Evolutionary conservation across 2,113 vertebrate species (phyloP), one percentile per base, ranked within the genome.

Genomic region (Alexandromys fortis): DNA sequence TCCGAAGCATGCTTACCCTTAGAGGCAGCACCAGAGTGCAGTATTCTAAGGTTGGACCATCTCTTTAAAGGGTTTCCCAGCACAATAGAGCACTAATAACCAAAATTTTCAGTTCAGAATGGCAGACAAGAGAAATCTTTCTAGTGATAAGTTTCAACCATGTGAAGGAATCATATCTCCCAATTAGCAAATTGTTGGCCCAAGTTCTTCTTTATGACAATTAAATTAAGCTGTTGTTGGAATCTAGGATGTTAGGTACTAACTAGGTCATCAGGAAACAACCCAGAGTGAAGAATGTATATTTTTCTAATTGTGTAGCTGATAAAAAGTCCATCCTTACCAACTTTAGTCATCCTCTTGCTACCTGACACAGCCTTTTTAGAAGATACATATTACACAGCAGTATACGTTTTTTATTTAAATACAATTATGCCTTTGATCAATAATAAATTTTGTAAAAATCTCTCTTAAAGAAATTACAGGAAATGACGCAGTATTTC

Each of bases 391-490:
- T 83, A 35, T n/a, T 78, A 33, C 52, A 87, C 1, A 90, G 7
- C 9, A 90, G 8, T 49, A 33, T 42, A 5, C 28, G 26, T 3
- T 91, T 89, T 73, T 35, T 58, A 61, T 58, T 94, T 96, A 45
- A 72, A 77, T 10, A 10, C 82, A 63, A 92, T 94, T 24, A 67
- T 89, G 76, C 3, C 30, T 94, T 91, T 63, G 33, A 47, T 61
- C 47, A 70, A 49, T 38, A 52, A 12, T 75, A 19, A 86, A 83
- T 78, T 82, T 91, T 94, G 35, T 87, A 30, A 13, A 13, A 73
- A 89, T 73, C 22, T 16, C 75, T 61, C 16, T 77, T 94, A 90
- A 87, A 45, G 24, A 95, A 89, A 72, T 92, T 87, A 73, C 45
- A 78, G 16, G 12, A 81, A 88, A 92, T 4, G 85, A 8, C 24